Base-by-base conservation (phyloP, 2,888 invertebrate genomes). In the Siphonodentalium dalli region DNA sequence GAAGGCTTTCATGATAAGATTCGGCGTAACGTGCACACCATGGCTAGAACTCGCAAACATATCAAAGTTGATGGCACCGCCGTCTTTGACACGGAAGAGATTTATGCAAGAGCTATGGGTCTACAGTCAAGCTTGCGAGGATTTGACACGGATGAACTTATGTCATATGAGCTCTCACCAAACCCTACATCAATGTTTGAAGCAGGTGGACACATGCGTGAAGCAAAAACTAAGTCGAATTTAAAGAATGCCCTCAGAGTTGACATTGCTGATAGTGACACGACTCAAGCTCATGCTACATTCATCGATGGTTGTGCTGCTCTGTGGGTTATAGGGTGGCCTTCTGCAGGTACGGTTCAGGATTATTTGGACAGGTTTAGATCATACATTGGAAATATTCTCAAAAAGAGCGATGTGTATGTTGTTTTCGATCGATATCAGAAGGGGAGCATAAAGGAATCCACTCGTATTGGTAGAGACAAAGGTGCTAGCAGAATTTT, bases 291-390 rank as follows among this genome's bases (percentile, higher is more conserved):
- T 21, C 37, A 57, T 39, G 41, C 26, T 3, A 39, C 35, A n/a
- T n/a, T 59, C 23, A 27, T 58, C 23, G 56, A 62, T 45, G 62
- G 53, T 11, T 53, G 51, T 52, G 59, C 62, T 13, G 34, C 61
- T 23, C 27, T 53, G 9, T 62, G 56, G 49, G 24, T 29, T 7
- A 42, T 61, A 26, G 59, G 49, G 34, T 62, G 62, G 56, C 49
- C 53, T 28, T 26, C 47, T 9, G 31, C 47, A 21, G 54, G 42
- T 20, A 62, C 54, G 23, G 59, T 57, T 15, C 18, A 21, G 21
- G 50, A 61, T 27, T 57, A 40, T 49, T 50, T 54, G 9, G 29
- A 47, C 35, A 40, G 44, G 41, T 62, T 54, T 44, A 24, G 7
- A 26, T 7, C 2, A n/a, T 3, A 38, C n/a, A n/a, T n/a, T 11